A percentile compares a stretch with the other conserved stretches of the same genome.
Evolutionary conservation across 2,888 invertebrate species (phyloP).

Genomic region (Dastarcus helophoroides): DNA sequence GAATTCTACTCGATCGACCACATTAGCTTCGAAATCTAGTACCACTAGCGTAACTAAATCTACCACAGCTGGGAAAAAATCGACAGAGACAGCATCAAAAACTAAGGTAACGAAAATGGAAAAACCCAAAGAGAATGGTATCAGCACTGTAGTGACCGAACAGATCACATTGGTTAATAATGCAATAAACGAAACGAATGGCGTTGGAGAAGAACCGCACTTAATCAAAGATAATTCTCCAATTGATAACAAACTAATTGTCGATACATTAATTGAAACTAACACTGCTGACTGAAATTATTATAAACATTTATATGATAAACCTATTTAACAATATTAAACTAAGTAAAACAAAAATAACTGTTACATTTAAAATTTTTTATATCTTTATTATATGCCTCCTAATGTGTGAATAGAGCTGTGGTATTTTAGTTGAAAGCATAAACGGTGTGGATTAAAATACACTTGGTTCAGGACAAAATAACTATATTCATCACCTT

Average conservation of each 20-base stretch:
- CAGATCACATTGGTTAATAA: conserved; percentile 19
- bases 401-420: too few relatives aligned
- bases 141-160: conserved; percentile 22
- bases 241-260: conserved; percentile 30
- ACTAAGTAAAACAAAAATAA: conserved; percentile 7
- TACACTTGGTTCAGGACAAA: too few relatives aligned
- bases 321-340: conserved; percentile 15
- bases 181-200: conserved; percentile 17
- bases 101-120: conserved; percentile 19
- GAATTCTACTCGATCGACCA: conserved; percentile 18
- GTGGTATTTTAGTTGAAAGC: too few relatives aligned
- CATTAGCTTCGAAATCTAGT: conserved; percentile 27
- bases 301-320: conserved; percentile 8
- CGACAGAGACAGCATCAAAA: conserved; percentile 19
- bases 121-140: conserved; percentile 29
- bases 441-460: too few relatives aligned
- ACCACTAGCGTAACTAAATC: conserved; percentile 27
- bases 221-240: conserved; percentile 35
- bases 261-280: conserved; percentile 26
- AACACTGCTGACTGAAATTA: conserved; percentile 33
- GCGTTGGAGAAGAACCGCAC: conserved; percentile 17
- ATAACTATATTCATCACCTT: too few relatives aligned
- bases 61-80: conserved; percentile 21
- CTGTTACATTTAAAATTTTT: conserved; percentile 23
- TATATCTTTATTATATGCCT: too few relatives aligned